Conservation (phyloP, 92 coral and sea anemone species). For the Palythoa grandiflora region DNA sequence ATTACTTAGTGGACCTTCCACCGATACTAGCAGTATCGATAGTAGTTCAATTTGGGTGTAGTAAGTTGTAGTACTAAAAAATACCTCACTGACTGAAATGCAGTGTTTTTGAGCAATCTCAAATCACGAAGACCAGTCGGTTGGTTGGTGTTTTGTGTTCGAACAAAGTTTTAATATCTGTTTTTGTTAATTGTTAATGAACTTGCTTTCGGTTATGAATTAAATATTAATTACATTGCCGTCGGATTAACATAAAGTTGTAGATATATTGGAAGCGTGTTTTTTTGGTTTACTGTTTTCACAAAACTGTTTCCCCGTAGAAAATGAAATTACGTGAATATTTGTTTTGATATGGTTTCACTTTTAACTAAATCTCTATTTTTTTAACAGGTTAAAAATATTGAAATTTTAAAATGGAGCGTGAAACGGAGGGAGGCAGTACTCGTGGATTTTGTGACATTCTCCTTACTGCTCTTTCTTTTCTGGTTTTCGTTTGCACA, state of each 20-base stretch:
- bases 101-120: neutral
- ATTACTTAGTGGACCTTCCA: neutral
- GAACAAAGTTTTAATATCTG: neutral
- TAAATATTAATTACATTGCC: neutral
- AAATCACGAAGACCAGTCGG: neutral
- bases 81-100: neutral
- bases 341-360: neutral
- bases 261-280: neutral
- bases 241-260: neutral
- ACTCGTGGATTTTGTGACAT: conserved; percentile 53
- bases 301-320: neutral
- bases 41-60: neutral
- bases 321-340: neutral
- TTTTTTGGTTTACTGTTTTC: neutral
- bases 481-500: conserved; percentile 51
- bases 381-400: neutral
- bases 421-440: conserved; percentile 3
- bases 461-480: conserved; percentile 55
- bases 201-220: neutral
- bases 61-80: neutral
- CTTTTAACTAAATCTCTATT: neutral
- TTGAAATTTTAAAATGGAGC: neutral
- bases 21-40: neutral
- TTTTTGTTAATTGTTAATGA: neutral
- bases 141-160: neutral